A percentile compares a stretch with the other conserved stretches of the same genome.
These are phyloP conservation scores for Lucilia cuprina DNA, from an alignment of 1,140 invertebrate genomes.

Conservation along the genomic window DNA sequence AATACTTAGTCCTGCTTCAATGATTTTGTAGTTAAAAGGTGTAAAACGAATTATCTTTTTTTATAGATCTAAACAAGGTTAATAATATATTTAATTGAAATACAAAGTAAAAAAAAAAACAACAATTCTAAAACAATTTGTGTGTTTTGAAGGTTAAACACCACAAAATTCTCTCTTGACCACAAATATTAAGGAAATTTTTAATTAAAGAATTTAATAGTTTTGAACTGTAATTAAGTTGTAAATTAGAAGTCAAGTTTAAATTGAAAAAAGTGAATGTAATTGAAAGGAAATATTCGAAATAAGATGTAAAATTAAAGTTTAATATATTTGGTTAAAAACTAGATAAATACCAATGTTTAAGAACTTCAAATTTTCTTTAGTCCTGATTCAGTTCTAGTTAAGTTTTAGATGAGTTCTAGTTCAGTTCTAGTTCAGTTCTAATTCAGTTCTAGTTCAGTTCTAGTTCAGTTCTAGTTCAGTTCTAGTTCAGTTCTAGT, in stretches of 20 bases:
- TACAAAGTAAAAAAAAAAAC: not conserved
- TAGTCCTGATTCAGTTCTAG: too few species aligned
- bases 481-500: too few species aligned
- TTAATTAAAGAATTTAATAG: not conserved
- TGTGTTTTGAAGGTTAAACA: not conserved
- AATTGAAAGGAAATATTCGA: not conserved
- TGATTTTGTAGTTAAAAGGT: constrained; percentile 10
- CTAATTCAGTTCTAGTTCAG: too few species aligned
- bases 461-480: too few species aligned
- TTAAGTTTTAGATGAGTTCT: too few species aligned
- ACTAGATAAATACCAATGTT: too few species aligned
- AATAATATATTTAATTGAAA: not conserved
- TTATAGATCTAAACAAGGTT: not conserved
- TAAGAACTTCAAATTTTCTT: too few species aligned
- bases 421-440: too few species aligned
- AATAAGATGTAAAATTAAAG: too few species aligned
- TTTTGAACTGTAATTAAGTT: not conserved
- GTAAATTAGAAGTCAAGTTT: not conserved
- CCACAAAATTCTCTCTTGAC: constrained; percentile 35
- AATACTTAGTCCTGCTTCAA: not conserved
- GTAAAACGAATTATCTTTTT: constrained; percentile 9
- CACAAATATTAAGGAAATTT: constrained; percentile 50
- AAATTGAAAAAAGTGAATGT: not conserved
- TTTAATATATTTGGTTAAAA: too few species aligned
- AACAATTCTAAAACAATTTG: not conserved